Evolutionary conservation across 2,113 vertebrate species (phyloP), one percentile per base, ranked within the genome.

Genomic region (Cercopithecus mona): DNA sequence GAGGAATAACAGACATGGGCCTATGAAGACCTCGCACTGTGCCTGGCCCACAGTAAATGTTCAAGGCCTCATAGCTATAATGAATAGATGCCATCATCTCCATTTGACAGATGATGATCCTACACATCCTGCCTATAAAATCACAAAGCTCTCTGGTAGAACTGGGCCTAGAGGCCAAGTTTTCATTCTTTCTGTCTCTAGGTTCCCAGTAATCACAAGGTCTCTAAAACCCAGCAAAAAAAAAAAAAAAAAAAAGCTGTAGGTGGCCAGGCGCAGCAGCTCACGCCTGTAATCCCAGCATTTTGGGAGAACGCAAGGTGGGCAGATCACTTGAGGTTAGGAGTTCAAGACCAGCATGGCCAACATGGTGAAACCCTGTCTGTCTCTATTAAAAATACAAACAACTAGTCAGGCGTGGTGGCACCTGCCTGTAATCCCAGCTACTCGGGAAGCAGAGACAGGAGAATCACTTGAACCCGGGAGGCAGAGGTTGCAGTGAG

Each of bases 171-270:
- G 50, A 66, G 96, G 68, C 25, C 57, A 90, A 66, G 12, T 70
- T 52, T 76, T 89, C 2, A 35, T 76, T 91, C 59, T 76, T 88
- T 57, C 25, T 57, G 8, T n/a, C 27, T 89, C 48, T 86, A 32
- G 50, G 83, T 79, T 76, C 50, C 72, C 76, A 82, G 45, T 35
- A 57, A 90, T 81, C 66, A 57, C 30, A 92, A 70, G 6, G 25
- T 88, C 79, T 79, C 84, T 85, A 70, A 85, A 81, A 35, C 66
- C 64, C 76, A 82, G 45, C 30, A 16, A 76, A 82, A 83, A 59
- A 59, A 25, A 25, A 23, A 12, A 13, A 59, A 27, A 64, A 64
- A 64, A 64, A 64, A 64, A 30, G 27, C 12, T 64, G 27, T 59
- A 11, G 48, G 43, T 20, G 52, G 6, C 52, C 18, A 6, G 52